Conservation (phyloP, 2,797 vertebrate species). For the Coreius guichenoti region DNA sequence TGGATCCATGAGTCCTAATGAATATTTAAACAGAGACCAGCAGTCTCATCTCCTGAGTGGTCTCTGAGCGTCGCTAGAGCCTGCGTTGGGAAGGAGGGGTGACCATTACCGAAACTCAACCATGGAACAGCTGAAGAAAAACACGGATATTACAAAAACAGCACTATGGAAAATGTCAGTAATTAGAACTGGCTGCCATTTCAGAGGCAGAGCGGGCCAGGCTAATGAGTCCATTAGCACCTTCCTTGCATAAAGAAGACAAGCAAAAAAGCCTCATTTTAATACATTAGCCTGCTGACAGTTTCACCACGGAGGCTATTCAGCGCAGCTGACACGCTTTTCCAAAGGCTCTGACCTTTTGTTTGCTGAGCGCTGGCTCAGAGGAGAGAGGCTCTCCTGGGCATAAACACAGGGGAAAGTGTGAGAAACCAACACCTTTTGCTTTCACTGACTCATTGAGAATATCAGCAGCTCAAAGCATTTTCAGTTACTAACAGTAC, state of each 20-base stretch:
- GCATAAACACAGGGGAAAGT: conserved; percentile 18
- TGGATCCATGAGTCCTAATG: conserved; percentile 57
- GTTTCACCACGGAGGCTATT: conserved; percentile 32
- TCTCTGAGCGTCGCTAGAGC: conserved; percentile 37
- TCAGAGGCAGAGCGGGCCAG: conserved; percentile 64
- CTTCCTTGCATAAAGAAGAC: conserved; percentile 62
- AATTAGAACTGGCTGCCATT: conserved; percentile 59
- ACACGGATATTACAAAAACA: conserved; percentile 53
- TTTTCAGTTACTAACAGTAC: background rate
- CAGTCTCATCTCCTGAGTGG: conserved; percentile 49
- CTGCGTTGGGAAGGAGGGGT: conserved; percentile 33
- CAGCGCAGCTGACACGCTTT: conserved; percentile 18
- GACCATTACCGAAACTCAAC: conserved; percentile 52
- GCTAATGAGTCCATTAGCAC: conserved; percentile 84
- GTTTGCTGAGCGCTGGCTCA: conserved; percentile 56
- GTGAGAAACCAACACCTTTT: conserved; percentile 34
- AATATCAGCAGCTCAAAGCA: background rate
- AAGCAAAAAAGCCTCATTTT: conserved; percentile 67
- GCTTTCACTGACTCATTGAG: conserved; percentile 15
- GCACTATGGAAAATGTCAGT: conserved; percentile 57
- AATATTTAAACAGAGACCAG: conserved; percentile 59
- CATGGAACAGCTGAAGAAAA: conserved; percentile 33
- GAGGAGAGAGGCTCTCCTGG: conserved; percentile 22
- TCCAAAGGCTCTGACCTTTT: conserved; percentile 56
- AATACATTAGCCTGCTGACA: conserved; percentile 71